Evolutionary conservation across 2,797 vertebrate genomes (phyloP).

Genomic region (Melanotaenia pygmaea): DNA sequence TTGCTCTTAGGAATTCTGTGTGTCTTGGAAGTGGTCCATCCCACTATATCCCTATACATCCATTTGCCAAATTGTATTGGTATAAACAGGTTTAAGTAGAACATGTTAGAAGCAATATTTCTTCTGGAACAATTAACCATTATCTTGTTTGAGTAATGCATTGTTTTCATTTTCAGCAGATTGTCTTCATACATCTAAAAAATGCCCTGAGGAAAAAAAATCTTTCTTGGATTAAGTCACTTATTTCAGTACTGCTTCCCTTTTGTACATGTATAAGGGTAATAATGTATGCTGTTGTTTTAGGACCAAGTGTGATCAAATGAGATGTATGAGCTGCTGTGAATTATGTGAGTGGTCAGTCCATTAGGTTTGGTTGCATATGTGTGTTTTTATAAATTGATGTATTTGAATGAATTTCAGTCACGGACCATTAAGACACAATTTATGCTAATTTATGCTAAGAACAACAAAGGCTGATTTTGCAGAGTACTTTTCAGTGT

Average conservation of each 20-base stretch:
- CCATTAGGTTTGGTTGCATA: constrained; percentile 14
- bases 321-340: constrained; percentile 34
- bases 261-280: constrained; percentile 30
- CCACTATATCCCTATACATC: too few relatives aligned
- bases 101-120: neutral
- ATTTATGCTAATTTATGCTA: constrained; percentile 39
- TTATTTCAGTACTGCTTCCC: constrained; percentile 21
- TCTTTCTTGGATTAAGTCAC: constrained; percentile 17
- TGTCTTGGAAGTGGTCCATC: too few relatives aligned
- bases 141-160: neutral
- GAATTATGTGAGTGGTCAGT: constrained; percentile 28
- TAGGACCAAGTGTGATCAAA: constrained; percentile 33
- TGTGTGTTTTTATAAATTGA: constrained; percentile 31
- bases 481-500: constrained; percentile 16
- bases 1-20: too few relatives aligned
- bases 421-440: neutral
- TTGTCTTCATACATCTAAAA: constrained; percentile 23
- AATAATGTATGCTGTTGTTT: constrained; percentile 32
- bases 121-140: neutral
- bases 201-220: constrained; percentile 9
- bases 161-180: constrained; percentile 16
- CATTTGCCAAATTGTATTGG: neutral
- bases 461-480: constrained; percentile 30
- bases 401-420: constrained; percentile 22
- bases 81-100: neutral